Conservation (phyloP, 2,113 vertebrate species). For the Rhinopomastus cyanomelas region DNA sequence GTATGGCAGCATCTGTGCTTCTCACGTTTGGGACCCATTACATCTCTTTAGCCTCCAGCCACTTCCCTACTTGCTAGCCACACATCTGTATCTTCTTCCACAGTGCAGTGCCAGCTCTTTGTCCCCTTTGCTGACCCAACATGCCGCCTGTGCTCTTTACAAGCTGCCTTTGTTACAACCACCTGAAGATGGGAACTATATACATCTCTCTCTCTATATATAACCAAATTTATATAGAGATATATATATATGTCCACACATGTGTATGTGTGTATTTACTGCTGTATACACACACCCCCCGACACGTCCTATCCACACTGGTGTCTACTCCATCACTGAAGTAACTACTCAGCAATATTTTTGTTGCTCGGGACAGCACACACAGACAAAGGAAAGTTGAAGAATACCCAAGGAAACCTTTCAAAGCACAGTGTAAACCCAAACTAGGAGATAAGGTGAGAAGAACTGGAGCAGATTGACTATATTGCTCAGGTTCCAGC, state of each 20-base stretch:
- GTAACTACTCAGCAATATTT: neutral
- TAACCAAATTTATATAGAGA: neutral
- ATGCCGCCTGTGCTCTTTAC: neutral
- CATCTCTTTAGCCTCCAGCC: conserved; percentile 34
- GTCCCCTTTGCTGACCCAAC: neutral
- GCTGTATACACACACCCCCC: neutral
- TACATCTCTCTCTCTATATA: neutral
- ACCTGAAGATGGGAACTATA: neutral
- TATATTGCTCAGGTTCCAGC: neutral
- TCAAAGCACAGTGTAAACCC: neutral
- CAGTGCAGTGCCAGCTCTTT: neutral
- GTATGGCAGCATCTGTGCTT: conserved; percentile 33
- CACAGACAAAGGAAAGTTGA: neutral
- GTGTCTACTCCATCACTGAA: neutral
- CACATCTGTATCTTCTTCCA: neutral
- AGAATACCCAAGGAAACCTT: neutral
- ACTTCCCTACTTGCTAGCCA: conserved; percentile 30
- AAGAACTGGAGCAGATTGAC: neutral
- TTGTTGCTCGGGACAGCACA: neutral
- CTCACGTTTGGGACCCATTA: conserved; percentile 45
- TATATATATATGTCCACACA: no score
- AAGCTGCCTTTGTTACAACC: neutral
- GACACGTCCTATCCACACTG: neutral
- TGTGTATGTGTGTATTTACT: no score
- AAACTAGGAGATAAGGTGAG: neutral